These are phyloP conservation scores for Operophtera brumata DNA, from an alignment of 2,888 invertebrate genomes.

Conservation along the genomic window DNA sequence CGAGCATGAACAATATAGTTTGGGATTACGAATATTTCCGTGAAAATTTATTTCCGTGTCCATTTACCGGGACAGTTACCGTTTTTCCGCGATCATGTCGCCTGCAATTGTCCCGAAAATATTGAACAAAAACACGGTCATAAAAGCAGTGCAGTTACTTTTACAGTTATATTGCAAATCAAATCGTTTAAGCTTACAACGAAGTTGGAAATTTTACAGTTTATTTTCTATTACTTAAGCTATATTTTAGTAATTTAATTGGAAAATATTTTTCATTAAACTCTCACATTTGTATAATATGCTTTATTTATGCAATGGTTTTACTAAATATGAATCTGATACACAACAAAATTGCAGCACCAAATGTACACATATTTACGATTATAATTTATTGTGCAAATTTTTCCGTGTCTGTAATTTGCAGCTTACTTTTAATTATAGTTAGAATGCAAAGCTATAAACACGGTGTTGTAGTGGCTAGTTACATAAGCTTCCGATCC, in stretches of 20 bases:
- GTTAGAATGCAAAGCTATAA: background rate
- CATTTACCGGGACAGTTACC: background rate
- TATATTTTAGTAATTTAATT: no score
- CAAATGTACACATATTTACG: background rate
- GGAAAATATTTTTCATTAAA: no score
- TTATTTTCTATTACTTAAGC: no score
- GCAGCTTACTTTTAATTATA: background rate
- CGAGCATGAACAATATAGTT: background rate
- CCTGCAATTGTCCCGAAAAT: slow-evolving; percentile 1
- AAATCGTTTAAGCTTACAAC: no score
- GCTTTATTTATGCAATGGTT: no score
- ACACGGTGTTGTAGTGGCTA: background rate
- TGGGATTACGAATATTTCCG: background rate
- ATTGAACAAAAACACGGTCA: background rate
- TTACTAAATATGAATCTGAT: no score
- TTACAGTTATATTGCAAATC: no score
- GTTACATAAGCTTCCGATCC: background rate
- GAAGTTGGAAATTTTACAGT: no score
- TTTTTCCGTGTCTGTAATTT: background rate
- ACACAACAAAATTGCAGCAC: no score
- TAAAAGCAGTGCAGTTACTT: background rate
- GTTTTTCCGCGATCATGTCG: background rate
- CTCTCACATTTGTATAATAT: no score
- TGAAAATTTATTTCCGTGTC: background rate
- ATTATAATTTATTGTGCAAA: background rate